phyloP scores from a whole-genome alignment of 2,888 invertebrate species.

The Calliscelio sp. region DNA sequence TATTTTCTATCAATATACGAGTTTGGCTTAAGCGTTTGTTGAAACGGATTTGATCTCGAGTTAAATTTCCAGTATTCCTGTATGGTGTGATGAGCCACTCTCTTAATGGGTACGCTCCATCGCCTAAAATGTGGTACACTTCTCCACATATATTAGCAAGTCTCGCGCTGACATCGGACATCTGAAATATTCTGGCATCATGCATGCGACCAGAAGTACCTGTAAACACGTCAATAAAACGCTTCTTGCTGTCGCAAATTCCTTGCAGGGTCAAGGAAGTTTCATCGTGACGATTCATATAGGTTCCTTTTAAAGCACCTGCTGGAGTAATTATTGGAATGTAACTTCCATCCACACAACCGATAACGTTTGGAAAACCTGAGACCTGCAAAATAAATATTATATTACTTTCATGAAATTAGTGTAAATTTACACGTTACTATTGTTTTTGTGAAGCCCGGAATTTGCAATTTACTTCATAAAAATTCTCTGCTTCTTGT shows the following conservation, averaged over 20 bases:
- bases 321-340: background rate
- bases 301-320: background rate
- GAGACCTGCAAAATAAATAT: too few species aligned
- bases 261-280: background rate
- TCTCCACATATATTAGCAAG: background rate
- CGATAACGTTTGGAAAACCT: background rate
- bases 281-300: background rate
- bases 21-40: background rate
- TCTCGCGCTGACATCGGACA: background rate
- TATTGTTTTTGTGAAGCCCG: too few species aligned
- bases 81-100: background rate
- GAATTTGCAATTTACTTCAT: too few species aligned
- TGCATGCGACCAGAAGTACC: background rate
- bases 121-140: conserved; percentile 9
- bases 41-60: background rate
- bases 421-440: too few species aligned
- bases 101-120: conserved; percentile 19
- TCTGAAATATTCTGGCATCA: conserved; percentile 10
- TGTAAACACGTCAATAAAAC: background rate
- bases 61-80: background rate
- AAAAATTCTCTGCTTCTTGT: too few species aligned
- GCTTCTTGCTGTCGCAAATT: background rate
- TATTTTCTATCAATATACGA: background rate
- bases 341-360: background rate
- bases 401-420: too few species aligned